Evolutionary conservation across 23 tunicate genomes (phyloP), one percentile per base, ranked within the genome.

Genomic region (Styela plicata): DNA sequence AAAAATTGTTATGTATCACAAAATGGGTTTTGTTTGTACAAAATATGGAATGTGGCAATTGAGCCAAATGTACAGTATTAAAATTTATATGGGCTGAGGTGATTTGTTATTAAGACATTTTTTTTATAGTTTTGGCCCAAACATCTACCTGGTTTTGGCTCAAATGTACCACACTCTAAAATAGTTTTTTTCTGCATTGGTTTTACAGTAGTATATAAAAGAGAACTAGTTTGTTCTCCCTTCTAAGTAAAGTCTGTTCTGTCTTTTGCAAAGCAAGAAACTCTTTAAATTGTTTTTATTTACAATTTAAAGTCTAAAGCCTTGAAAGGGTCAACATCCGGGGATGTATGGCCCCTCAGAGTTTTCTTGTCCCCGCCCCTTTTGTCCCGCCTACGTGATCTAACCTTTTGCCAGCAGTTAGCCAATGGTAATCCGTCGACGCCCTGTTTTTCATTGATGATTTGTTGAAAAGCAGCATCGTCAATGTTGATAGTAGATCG

Each of bases 391-490:
- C 80, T 76, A 71, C 62, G 75, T 22, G 33, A 20, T 33, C 64
- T 62, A 84, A 79, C 36, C 62, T 86, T 90, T 82, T 86, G 82
- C 90, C 90, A 91, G 79, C 97, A 91, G 57, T 73, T 74, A 18
- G 85, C 79, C 33, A 91, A 26, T n/a, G 97, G 97, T 13, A 91
- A 52, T 78, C 97, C 97, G 35, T 86, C 79, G 1, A 70, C 68
- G 64, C 80, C 97, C 97, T 91, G 85, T 67, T 18, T 22, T 67
- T 19, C 71, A 22, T 67, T 24, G 22, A 67, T 24, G 71, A 62
- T 62, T 27, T 0, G 24, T 67, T 17, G 0, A 67, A 27, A 67
- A 67, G 24, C 22, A 0, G 65, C 0, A 62, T 22, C n/a, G 0
- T 27, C 31, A 25, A 18, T 27, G 31, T 27, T 19, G 74, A 35